Conservation (phyloP, 1,140 invertebrate genomes). For the Lethrus apterus region DNA sequence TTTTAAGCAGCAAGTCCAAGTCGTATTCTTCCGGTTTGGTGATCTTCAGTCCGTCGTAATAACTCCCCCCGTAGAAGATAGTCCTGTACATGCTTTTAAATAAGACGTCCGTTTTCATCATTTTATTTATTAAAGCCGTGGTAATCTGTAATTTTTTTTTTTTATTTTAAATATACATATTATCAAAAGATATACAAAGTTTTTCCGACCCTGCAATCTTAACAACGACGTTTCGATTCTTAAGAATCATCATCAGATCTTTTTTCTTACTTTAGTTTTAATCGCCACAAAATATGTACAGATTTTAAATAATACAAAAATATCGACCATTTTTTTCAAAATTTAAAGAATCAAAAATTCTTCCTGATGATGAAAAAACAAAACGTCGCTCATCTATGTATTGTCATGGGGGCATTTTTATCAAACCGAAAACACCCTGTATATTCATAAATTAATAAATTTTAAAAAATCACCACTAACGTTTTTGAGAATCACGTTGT, state of each 20-base stretch:
- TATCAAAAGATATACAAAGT: too few species aligned
- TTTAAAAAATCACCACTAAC: constrained; percentile 13
- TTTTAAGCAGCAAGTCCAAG: constrained; percentile 32
- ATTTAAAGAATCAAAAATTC: too few species aligned
- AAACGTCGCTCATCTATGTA: neutral
- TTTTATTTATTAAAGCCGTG: constrained; percentile 12
- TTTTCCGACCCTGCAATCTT: too few species aligned
- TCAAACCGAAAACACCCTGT: neutral
- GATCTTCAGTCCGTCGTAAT: constrained; percentile 46
- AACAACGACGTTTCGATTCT: too few species aligned
- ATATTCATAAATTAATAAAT: neutral
- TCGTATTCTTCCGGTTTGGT: constrained; percentile 47
- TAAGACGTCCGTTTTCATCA: constrained; percentile 13
- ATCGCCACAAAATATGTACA: neutral
- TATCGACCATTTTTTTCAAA: neutral
- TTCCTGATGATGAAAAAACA: too few species aligned
- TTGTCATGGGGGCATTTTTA: neutral
- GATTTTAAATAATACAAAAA: neutral
- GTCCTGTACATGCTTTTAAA: constrained; percentile 27
- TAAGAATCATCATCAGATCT: too few species aligned
- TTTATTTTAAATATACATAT: neutral
- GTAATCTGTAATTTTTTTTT: neutral
- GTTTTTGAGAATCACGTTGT: constrained; percentile 20
- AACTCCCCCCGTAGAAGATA: constrained; percentile 45
- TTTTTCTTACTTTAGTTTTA: too few species aligned